phyloP scores from a whole-genome alignment of 1,140 invertebrate genomes.

The Heterodera carotae region DNA sequence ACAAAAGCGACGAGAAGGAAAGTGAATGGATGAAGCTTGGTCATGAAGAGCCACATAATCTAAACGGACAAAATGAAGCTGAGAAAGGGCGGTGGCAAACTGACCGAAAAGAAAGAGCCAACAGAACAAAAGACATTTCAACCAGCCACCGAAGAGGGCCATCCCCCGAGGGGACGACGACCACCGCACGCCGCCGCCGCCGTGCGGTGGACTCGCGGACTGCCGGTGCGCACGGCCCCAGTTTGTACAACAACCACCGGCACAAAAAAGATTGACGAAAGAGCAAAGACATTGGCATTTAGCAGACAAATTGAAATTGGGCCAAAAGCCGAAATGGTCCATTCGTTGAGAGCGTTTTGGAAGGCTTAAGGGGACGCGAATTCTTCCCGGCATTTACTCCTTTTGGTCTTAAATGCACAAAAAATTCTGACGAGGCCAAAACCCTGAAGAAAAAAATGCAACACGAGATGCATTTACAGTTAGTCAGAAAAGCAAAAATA shows the following conservation, averaged over 20 bases:
- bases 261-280: not conserved
- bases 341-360: constrained; percentile 3
- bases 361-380: no score
- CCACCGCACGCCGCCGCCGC: not conserved
- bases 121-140: constrained; percentile 5
- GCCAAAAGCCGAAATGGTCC: constrained; percentile 9
- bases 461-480: no score
- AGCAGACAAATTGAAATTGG: not conserved
- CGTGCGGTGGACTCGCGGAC: not conserved
- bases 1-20: constrained; percentile 20
- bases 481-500: not conserved
- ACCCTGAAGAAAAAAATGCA: no score
- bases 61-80: constrained; percentile 26
- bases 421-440: no score
- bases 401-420: no score
- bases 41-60: constrained; percentile 12
- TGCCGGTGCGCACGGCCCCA: not conserved
- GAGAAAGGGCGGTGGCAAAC: not conserved
- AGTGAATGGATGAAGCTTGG: not conserved
- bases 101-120: not conserved
- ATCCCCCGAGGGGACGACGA: not conserved
- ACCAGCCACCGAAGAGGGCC: not conserved
- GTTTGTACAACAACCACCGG: no score
- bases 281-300: not conserved
- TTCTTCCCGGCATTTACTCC: no score